Conservation (phyloP, 2,888 invertebrate genomes). For the Pocota personata region DNA sequence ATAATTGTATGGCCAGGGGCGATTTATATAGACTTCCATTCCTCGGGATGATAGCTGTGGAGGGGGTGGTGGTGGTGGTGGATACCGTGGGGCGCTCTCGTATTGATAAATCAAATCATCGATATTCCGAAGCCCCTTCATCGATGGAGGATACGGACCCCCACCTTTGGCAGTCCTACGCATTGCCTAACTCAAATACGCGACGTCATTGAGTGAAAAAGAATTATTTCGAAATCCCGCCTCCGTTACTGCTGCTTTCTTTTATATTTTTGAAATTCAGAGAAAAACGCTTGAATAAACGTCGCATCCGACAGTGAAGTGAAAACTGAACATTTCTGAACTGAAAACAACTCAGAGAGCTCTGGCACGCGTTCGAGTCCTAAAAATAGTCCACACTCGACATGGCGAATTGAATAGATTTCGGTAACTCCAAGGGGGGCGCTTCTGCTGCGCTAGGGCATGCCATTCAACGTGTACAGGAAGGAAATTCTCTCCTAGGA, state of each 20-base stretch:
- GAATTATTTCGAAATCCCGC: not conserved
- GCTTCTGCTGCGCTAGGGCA: not conserved
- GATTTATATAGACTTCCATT: slow-evolving; percentile 51
- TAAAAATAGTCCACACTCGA: slow-evolving; percentile 58
- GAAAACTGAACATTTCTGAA: slow-evolving; percentile 61
- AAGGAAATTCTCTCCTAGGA: slow-evolving; percentile 26
- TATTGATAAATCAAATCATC: slow-evolving; percentile 64
- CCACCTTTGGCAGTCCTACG: slow-evolving; percentile 58
- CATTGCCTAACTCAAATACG: slow-evolving; percentile 37
- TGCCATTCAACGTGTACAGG: not conserved
- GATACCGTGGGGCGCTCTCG: slow-evolving; percentile 43
- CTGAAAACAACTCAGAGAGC: slow-evolving; percentile 28
- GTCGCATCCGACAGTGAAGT: slow-evolving; percentile 45
- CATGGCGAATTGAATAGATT: slow-evolving; percentile 18
- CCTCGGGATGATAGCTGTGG: not conserved
- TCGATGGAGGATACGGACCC: slow-evolving; percentile 23
- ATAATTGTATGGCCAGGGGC: slow-evolving; percentile 47
- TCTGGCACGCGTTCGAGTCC: slow-evolving; percentile 65
- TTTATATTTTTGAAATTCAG: not conserved
- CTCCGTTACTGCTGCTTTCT: slow-evolving; percentile 3
- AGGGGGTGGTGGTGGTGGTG: not conserved
- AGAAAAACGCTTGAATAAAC: slow-evolving; percentile 18
- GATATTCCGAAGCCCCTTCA: slow-evolving; percentile 51
- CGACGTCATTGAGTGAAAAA: slow-evolving; percentile 35
- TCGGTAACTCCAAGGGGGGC: slow-evolving; percentile 15